Conservation (phyloP, 2,888 invertebrate species). For the Calameuta idolon region DNA sequence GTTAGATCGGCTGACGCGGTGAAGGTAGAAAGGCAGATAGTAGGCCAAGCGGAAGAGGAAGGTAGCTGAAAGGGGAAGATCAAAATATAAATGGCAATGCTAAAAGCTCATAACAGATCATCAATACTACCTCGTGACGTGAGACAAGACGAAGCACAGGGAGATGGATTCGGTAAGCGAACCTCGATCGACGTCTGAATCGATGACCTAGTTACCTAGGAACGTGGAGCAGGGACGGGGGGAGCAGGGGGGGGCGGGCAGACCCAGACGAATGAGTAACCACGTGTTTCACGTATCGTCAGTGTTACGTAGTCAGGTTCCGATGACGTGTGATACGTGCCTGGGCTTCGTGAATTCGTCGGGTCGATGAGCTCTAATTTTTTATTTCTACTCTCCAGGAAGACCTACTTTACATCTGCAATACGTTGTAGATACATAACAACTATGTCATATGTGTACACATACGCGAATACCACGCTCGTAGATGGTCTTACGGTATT, state of each 20-base stretch:
- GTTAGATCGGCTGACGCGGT: constrained; percentile 37
- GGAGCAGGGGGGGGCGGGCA: too few relatives aligned
- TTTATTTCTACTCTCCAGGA: background rate
- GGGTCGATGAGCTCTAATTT: background rate
- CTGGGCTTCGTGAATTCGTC: background rate
- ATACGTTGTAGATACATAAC: background rate
- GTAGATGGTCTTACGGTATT: constrained; percentile 49
- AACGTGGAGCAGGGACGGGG: background rate
- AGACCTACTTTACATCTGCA: background rate
- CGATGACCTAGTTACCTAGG: constrained; percentile 7
- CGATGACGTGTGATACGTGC: background rate
- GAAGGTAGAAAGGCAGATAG: background rate
- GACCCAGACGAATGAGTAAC: background rate
- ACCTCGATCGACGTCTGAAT: background rate
- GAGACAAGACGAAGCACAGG: background rate
- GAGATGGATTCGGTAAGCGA: background rate
- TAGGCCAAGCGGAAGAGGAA: background rate
- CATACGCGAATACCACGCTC: background rate
- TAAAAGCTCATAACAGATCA: background rate
- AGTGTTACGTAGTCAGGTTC: background rate
- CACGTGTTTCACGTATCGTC: background rate
- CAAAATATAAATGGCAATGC: background rate
- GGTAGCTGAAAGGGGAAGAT: background rate
- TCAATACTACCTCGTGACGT: background rate
- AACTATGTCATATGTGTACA: background rate